Percentiles rank a stretch among this genome's conserved stretches.
These are phyloP conservation scores for Phallusia fumigata DNA, from an alignment of 23 tunicate species.

Conservation along the genomic window DNA sequence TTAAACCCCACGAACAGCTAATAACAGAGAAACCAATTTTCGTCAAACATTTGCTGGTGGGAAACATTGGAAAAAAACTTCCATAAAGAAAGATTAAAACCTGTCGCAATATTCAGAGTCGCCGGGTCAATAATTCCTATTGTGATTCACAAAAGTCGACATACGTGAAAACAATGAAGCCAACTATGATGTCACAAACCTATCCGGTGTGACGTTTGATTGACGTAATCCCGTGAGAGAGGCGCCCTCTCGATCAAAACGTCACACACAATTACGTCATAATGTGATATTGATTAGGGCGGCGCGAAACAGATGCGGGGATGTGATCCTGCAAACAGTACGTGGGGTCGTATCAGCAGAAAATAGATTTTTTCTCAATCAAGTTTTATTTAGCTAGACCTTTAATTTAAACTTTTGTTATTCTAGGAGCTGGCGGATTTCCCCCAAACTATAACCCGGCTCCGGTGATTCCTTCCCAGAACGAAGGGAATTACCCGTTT, in stretches of 20 bases:
- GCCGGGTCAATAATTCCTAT: background rate
- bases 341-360: background rate
- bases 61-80: no score
- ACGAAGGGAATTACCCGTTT: background rate
- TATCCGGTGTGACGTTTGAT: conserved; percentile 13
- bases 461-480: background rate
- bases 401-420: background rate
- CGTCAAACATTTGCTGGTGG: no score
- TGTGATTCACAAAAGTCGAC: background rate
- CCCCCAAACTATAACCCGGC: no score
- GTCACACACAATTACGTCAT: conserved; percentile 4
- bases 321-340: background rate
- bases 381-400: background rate
- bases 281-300: background rate
- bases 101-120: background rate
- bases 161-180: conserved; percentile 12
- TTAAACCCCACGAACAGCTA: no score
- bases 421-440: background rate
- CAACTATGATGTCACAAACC: conserved; percentile 9
- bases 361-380: background rate
- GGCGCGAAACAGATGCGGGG: background rate
- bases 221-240: background rate
- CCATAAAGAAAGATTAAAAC: background rate
- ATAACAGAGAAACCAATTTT: no score
- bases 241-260: background rate